Evolutionary conservation across 2,888 invertebrate genomes (phyloP), one percentile per base, ranked within the genome.

Genomic region (Allolobophora icterica): DNA sequence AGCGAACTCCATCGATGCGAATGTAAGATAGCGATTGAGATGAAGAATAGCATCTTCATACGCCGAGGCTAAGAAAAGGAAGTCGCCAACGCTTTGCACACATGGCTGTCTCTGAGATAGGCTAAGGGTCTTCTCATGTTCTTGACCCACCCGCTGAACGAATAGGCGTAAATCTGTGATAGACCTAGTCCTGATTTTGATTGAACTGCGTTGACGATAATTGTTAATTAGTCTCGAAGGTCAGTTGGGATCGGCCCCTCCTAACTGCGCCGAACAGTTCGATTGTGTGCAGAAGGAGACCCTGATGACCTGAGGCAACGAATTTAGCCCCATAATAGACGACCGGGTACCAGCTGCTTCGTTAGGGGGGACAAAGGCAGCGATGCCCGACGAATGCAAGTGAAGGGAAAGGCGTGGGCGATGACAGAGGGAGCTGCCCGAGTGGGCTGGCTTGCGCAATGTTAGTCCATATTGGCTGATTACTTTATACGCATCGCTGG

Each of bases 381-480:
- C 71, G 71, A 52, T 52, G 5, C 52, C 21, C 24, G 24, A 52
- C 52, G 52, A 5, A 8, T n/a, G n/a, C 30, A 8, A 71, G 71
- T 30, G 71, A n/a, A 71, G n/a, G 71, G 71, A n/a, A 71, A 52
- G 52, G 52, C 52, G 24, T 52, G 52, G 71, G 71, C n/a, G n/a
- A 71, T 30, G n/a, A n/a, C 71, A 71, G 17, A 71, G 71, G 71
- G 71, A n/a, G 1, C n/a, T 71, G 71, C 17, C 71, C 71, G n/a
- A n/a, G 71, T 71, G 71, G 71, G n/a, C n/a, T 71, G 71, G 71
- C 8, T 71, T 71, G n/a, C 71, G 71, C 71, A 71, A 71, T 71
- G 71, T 71, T 71, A 71, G 71, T n/a, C 71, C 71, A 71, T 71
- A 71, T 71, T 71, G 71, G 71, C 71, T 71, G 71, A 71, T 71